Evolutionary conservation across 2,797 vertebrate species (phyloP).

Genomic region (Threskiornis aethiopicus): DNA sequence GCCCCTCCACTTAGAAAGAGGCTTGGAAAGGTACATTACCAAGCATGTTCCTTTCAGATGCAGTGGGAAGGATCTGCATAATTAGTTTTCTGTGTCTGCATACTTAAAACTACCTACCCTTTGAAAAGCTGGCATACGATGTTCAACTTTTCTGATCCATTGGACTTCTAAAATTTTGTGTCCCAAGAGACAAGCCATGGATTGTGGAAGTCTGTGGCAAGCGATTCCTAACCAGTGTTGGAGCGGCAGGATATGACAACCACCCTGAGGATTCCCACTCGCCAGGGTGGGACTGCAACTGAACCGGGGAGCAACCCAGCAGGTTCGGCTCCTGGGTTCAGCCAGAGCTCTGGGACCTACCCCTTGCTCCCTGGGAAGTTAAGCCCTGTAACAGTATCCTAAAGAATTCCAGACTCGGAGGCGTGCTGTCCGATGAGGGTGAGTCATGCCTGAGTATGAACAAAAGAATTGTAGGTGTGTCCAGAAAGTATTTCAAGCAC

Average conservation of each 20-base stretch:
- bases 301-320: rapidly evolving
- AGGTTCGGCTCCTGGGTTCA: rapidly evolving
- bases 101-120: no score
- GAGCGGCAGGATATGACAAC: not conserved
- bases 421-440: not conserved
- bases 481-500: not conserved
- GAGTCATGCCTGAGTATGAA: not conserved
- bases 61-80: rapidly evolving
- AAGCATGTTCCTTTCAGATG: not conserved
- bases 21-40: not conserved
- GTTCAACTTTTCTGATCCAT: not conserved
- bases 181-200: not conserved
- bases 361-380: not conserved
- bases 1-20: not conserved
- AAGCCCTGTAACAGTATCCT: rapidly evolving
- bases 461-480: not conserved
- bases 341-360: not conserved
- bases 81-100: not conserved
- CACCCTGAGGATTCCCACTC: not conserved
- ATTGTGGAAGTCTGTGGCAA: not conserved
- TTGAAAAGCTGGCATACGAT: not conserved
- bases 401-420: not conserved
- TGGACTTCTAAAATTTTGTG: not conserved
- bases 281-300: rapidly evolving
- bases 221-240: not conserved